phyloP scores from a whole-genome alignment of 92 coral and sea anemone genomes.

The Nematostella vectensis region DNA sequence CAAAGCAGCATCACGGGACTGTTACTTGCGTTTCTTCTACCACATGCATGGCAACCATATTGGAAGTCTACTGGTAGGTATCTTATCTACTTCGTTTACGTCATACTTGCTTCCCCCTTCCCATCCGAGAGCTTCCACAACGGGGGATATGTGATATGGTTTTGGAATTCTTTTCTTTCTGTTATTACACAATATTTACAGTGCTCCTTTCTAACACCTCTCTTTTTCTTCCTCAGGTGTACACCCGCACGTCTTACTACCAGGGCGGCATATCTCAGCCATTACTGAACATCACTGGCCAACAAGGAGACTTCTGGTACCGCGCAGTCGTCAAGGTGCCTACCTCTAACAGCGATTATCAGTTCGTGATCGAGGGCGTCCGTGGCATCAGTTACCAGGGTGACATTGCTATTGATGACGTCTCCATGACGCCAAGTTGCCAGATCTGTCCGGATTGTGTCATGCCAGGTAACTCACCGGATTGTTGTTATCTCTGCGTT shows the following conservation, averaged over 20 bases:
- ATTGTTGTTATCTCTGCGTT: background rate
- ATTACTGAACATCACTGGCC: slow-evolving; percentile 65
- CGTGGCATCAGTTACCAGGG: slow-evolving; percentile 87
- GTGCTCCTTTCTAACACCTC: no score
- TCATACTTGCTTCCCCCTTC: no score
- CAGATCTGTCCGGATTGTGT: slow-evolving; percentile 51
- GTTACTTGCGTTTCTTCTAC: slow-evolving; percentile 82
- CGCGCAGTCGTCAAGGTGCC: slow-evolving; percentile 56
- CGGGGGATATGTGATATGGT: no score
- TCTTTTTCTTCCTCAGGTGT: slow-evolving; percentile 6
- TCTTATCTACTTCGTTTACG: background rate
- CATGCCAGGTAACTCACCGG: slow-evolving; percentile 55
- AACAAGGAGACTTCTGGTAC: slow-evolving; percentile 93
- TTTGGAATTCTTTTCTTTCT: no score
- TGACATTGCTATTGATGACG: slow-evolving; percentile 90
- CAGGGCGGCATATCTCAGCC: slow-evolving; percentile 48
- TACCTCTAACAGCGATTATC: slow-evolving; percentile 53
- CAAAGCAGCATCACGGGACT: slow-evolving; percentile 50
- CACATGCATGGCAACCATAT: slow-evolving; percentile 90
- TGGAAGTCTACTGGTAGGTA: slow-evolving; percentile 73
- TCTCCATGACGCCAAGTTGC: slow-evolving; percentile 82
- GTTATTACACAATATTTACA: no score
- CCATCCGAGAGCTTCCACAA: no score
- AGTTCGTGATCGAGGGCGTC: slow-evolving; percentile 87
- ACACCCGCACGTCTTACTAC: slow-evolving; percentile 33